phyloP scores from a whole-genome alignment of 2,113 vertebrate species.

The Grallaria varia region DNA sequence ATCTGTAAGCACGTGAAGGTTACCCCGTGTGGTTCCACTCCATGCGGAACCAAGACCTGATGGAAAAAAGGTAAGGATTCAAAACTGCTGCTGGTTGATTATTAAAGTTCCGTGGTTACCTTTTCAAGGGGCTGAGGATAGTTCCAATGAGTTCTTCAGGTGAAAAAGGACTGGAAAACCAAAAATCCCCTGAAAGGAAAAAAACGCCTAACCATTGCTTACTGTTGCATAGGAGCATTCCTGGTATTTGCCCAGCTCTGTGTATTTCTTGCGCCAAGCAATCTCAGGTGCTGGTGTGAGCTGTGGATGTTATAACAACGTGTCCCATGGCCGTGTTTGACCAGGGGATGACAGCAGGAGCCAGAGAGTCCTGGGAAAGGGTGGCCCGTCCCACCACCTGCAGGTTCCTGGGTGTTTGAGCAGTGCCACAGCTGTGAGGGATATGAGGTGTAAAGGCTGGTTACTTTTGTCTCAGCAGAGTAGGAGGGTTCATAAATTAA shows the following conservation, averaged over 20 bases:
- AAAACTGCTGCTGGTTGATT: neutral
- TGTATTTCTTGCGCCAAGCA: neutral
- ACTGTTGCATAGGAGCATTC: neutral
- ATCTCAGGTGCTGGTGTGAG: neutral
- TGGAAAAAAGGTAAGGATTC: neutral
- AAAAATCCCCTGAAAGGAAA: neutral
- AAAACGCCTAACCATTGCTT: neutral
- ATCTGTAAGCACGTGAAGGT: too few species aligned
- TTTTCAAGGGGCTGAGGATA: neutral
- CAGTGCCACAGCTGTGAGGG: neutral
- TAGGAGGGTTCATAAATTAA: slow-evolving; percentile 6
- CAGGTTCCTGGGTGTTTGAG: neutral
- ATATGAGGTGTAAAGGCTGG: neutral
- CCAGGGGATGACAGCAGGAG: neutral
- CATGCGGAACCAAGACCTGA: neutral
- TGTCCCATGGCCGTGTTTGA: neutral
- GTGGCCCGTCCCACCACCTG: neutral
- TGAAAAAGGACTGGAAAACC: neutral
- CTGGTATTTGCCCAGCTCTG: neutral
- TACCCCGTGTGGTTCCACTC: neutral
- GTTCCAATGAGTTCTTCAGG: neutral
- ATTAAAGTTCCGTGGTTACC: neutral
- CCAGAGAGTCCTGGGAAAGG: neutral
- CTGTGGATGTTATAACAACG: rapidly evolving
- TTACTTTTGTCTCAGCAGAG: neutral